A percentile compares a stretch with the other conserved stretches of the same genome.
phyloP scores from a whole-genome alignment of 2,888 invertebrate species.

The Drosophila vallismaia region DNA sequence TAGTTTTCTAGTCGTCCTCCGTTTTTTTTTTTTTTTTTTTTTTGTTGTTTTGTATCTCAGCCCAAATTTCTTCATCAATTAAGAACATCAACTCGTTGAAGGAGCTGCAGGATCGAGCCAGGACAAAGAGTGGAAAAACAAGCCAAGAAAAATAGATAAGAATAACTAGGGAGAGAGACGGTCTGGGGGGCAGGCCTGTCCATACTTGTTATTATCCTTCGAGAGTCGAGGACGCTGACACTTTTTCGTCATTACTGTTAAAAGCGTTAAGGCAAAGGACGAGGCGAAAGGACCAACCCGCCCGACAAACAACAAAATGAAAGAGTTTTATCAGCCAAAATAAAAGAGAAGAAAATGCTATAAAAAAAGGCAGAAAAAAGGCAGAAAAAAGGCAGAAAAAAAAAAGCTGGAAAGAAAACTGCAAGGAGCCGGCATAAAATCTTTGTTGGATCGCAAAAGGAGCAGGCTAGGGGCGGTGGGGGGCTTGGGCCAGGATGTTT shows the following conservation, averaged over 20 bases:
- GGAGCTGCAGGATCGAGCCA: conserved; percentile 36
- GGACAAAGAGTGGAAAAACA: conserved; percentile 41
- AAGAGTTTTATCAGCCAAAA: conserved; percentile 71
- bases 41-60: conserved; percentile 54
- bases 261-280: conserved; percentile 69
- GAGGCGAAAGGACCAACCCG: conserved; percentile 35
- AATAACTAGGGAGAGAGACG: conserved; percentile 7
- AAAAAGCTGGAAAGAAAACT: conserved; percentile 41
- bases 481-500: conserved; percentile 30
- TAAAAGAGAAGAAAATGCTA: conserved; percentile 28
- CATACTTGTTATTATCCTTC: conserved; percentile 80
- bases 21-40: background rate
- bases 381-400: conserved; percentile 11
- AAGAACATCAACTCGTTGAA: conserved; percentile 76
- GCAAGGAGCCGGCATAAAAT: conserved; percentile 73
- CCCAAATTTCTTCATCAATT: conserved; percentile 80
- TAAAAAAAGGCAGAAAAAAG: background rate
- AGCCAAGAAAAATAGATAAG: conserved; percentile 22
- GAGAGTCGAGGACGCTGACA: conserved; percentile 80
- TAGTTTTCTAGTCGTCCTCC: conserved; percentile 11
- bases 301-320: conserved; percentile 61
- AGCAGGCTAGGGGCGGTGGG: background rate
- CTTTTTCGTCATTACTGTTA: conserved; percentile 82
- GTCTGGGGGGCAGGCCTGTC: conserved; percentile 57
- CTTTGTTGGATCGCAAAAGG: conserved; percentile 49